Base-by-base conservation (phyloP, 2,797 vertebrate species). In the Tokudaia tokunoshimensis region DNA sequence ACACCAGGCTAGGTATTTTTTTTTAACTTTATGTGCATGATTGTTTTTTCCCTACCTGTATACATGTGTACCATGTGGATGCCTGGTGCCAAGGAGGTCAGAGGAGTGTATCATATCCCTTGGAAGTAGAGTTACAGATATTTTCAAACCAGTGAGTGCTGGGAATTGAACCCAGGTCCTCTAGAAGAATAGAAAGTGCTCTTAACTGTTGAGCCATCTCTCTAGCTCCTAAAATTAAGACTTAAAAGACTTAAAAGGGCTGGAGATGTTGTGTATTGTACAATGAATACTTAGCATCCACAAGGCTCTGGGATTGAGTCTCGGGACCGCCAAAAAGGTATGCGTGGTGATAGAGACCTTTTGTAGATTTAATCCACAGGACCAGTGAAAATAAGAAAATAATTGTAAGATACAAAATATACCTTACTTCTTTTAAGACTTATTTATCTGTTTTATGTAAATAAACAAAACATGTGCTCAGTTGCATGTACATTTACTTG, bases 331-430 rank as follows among this genome's bases (percentile, higher is more conserved):
- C 26, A 88, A 59, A 41, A 74, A 7, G 31, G 29, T 67, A 15
- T 34, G 31, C 6, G 13, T 67, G 63, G 65, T 34, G 13, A 67
- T 67, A n/a, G 67, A 70, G 34, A n/a, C 2, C 63, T 67, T 67
- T 34, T 34, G 31, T 81, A 85, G 44, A 19, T 67, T 50, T 31
- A 85, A n/a, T 50, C 41, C 41, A 4, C 44, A 65, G 82, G 12
- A 85, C 82, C 29, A 65, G 61, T 31, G 8, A 65, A 47, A 65
- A 85, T 20, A 31, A 24, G 29, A 67, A 70, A 34, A 41, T 47
- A 44, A 50, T 59, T 90, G 8, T 76, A 72, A 87, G 74, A 63
- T 65, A 86, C 72, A 74, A 94, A 78, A 85, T 65, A 63, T 93
- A 57, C 65, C 11, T 65, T 41, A n/a, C 34, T 70, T 67, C 67